Percentiles rank a stretch among this genome's conserved stretches.
These are phyloP conservation scores for Chromoteleia sp. DNA, from an alignment of 2,888 invertebrate species.

Conservation along the genomic window DNA sequence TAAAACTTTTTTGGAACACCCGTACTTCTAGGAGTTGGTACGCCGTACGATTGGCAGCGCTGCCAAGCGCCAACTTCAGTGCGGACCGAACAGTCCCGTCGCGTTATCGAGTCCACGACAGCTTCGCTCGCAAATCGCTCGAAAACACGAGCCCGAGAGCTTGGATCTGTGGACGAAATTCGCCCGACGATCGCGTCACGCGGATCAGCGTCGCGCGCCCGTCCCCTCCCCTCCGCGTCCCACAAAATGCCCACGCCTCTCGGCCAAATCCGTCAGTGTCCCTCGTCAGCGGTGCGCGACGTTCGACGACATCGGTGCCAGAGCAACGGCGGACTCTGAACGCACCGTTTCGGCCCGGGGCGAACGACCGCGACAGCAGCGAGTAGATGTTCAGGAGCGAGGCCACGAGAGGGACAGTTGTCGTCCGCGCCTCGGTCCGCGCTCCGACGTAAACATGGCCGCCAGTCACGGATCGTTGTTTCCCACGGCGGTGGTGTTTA, in stretches of 20 bases:
- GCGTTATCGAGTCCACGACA: neutral
- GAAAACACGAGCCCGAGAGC: neutral
- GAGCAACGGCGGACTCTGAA: neutral
- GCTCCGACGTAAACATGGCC: conserved; percentile 51
- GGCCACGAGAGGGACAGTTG: neutral
- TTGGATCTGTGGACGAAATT: neutral
- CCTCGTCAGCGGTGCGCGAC: conserved; percentile 9
- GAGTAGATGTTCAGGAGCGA: neutral
- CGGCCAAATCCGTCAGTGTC: neutral
- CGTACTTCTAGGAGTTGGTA: no score
- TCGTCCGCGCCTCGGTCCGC: conserved; percentile 1
- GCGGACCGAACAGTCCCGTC: conserved; percentile 1
- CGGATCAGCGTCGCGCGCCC: neutral
- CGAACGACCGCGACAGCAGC: no score
- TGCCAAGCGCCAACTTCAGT: neutral
- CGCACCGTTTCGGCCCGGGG: neutral
- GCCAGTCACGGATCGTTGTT: conserved; percentile 54
- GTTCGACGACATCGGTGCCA: neutral
- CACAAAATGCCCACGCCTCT: conserved; percentile 6
- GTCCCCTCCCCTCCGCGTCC: neutral
- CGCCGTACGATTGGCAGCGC: no score
- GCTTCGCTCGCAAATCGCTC: neutral
- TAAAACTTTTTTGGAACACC: no score
- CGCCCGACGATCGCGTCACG: neutral
- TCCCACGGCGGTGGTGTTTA: conserved; percentile 51